Percentiles rank a stretch among this genome's conserved stretches.
These are phyloP conservation scores for Pedicia rivosa DNA, from an alignment of 2,888 invertebrate species.

Conservation along the genomic window DNA sequence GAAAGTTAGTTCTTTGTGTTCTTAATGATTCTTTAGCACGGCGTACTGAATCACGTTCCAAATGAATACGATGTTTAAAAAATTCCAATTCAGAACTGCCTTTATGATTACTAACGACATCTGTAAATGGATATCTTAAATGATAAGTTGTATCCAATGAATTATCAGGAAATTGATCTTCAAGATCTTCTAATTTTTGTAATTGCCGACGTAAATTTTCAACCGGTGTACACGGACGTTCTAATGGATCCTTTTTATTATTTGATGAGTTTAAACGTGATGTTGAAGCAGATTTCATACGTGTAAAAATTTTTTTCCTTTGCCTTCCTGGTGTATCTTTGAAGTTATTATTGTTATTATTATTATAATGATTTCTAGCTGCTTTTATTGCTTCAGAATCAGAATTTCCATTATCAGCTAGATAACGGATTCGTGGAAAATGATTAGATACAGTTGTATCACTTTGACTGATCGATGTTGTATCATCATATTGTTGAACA, in stretches of 20 bases:
- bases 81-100: constrained; percentile 60
- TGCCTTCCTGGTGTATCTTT: constrained; percentile 35
- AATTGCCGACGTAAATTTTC: constrained; percentile 66
- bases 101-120: constrained; percentile 39
- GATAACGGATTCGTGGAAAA: constrained; percentile 23
- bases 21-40: constrained; percentile 61
- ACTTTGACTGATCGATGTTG: constrained; percentile 28
- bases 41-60: constrained; percentile 69
- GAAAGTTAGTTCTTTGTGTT: constrained; percentile 48
- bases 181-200: constrained; percentile 64
- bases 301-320: constrained; percentile 48
- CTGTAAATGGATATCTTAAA: constrained; percentile 63
- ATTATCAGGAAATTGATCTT: constrained; percentile 63
- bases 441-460: constrained; percentile 31
- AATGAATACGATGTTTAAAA: constrained; percentile 64
- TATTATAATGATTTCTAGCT: constrained; percentile 1
- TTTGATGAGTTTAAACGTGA: constrained; percentile 43
- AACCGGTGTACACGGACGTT: constrained; percentile 52
- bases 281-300: constrained; percentile 52
- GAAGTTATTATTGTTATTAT: constrained; percentile 22
- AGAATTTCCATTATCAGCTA: constrained; percentile 29
- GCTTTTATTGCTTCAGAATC: constrained; percentile 22
- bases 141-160: constrained; percentile 58
- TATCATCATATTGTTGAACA: constrained; percentile 25
- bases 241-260: constrained; percentile 19